Evolutionary conservation across 1,140 invertebrate species (phyloP).

Genomic region (Drosophila yakuba): DNA sequence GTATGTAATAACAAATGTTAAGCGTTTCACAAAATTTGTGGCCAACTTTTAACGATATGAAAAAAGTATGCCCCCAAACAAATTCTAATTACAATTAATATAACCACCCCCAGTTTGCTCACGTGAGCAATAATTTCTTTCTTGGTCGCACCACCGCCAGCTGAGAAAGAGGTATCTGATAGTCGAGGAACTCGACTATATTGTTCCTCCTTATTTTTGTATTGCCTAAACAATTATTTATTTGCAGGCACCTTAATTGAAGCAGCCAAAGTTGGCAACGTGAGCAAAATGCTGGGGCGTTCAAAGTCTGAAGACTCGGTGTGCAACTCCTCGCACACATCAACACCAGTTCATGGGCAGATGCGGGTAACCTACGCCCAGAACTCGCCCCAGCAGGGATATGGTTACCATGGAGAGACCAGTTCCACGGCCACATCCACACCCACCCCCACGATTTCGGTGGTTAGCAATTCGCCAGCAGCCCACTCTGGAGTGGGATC

Average conservation of each 20-base stretch:
- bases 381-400: conserved; percentile 61
- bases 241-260: conserved; percentile 90
- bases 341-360: conserved; percentile 74
- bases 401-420: conserved; percentile 44
- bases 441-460: conserved; percentile 12
- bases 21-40: too few species aligned
- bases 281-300: conserved; percentile 90
- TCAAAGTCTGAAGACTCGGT: conserved; percentile 93
- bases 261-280: conserved; percentile 91
- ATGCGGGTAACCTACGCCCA: conserved; percentile 77
- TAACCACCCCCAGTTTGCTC: too few species aligned
- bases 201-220: too few species aligned
- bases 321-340: conserved; percentile 87
- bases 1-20: too few species aligned
- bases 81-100: too few species aligned
- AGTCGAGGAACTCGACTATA: too few species aligned
- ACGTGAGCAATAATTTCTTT: too few species aligned
- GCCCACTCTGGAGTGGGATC: conserved; percentile 55
- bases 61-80: too few species aligned
- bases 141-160: too few species aligned
- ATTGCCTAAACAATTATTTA: too few species aligned
- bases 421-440: conserved; percentile 2
- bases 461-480: conserved; percentile 10
- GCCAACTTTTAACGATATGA: too few species aligned
- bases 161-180: too few species aligned